Base-by-base conservation (phyloP, 2,888 invertebrate species). In the Drosophila sordidula region DNA sequence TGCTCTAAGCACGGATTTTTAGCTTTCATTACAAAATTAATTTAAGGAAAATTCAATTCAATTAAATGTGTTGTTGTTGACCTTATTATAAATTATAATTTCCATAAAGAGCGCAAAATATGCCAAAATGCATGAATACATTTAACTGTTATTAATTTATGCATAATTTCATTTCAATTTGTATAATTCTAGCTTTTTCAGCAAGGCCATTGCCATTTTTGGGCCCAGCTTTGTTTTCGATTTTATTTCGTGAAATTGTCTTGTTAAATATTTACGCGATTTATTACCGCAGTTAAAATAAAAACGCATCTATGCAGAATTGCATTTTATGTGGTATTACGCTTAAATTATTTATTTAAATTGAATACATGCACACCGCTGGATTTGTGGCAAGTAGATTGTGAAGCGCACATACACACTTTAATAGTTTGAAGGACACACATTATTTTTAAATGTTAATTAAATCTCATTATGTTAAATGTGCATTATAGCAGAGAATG, bases 251-350 rank as follows among this genome's bases (percentile, higher is more conserved):
- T 46, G 26, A 50, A 62, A 69, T 42, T 42, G 58, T 56, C 47
- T 50, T 61, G 55, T 70, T 18, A 71, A 78, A 87, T 77, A 87
- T 81, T 84, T 64, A 70, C 68, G 49, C 26, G 56, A 68, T 72
- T 80, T 66, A 67, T 70, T 65, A 45, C 34, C 51, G 59, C 61
- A 67, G 16, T 29, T 18, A 12, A 38, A 65, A 49, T 56, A 16
- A 47, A 45, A 64, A 41, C 32, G 4, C 2, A 45, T 29, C 42
- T 41, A 41, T 49, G 36, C 26, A 16, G 34, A 54, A 55, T 56
- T 56, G 22, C 22, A 39, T 65, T 66, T 39, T 47, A 29, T 55
- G 25, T 39, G 18, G 25, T 32, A 44, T n/a, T 8, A 26, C 22
- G 16, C 50, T 41, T 22, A 3, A 51, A 51, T 51, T 46, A 50